Base-by-base conservation (phyloP, 2,113 vertebrate genomes). In the Labeo catla region DNA sequence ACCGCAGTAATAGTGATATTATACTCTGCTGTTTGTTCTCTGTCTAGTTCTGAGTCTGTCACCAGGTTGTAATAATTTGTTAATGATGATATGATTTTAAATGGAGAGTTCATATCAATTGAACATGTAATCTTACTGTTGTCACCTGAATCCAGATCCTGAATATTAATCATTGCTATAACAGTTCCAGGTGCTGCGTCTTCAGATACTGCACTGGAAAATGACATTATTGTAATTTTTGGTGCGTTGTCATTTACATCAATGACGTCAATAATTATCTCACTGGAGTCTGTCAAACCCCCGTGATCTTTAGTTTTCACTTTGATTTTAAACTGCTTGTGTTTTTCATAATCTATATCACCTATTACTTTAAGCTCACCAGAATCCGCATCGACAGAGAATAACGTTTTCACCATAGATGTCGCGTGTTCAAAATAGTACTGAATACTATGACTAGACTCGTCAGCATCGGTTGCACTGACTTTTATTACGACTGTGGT, bases 271-370 rank as follows among this genome's bases (percentile, higher is more conserved):
- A 98, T 87, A 2, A 95, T 81, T 2, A 97, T 91, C 80, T 97
- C 96, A 49, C 92, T 90, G 0, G 96, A 93, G 0, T 94, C 91
- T 2, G 88, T 74, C 23, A 97, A 78, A 0, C 95, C 96, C 0
- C 96, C 96, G 2, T 94, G 93, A 8, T 97, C 96, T 87, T 91
- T 96, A 4, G 95, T 95, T 89, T 96, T 91, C 6, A 97, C 86
- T 39, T 43, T 94, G 0, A 94, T 88, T 70, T 94, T 95, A 3
- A 95, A 96, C 21, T 92, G 90, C 76, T 91, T 96, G 0, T 13
- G 4, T 83, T 93, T 93, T 92, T 99, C 96, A 4, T 95, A 98
- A 88, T 98, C 95, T 39, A 97, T 78, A 0, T n/a, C 12, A 0
- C 91, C 94, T 49, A 34, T 89, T 0, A 95, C 76, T 4, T 59